Percentiles rank a stretch among this genome's conserved stretches.
Evolutionary conservation across 2,888 invertebrate species (phyloP).

Genomic region (Mesoligia furuncula): DNA sequence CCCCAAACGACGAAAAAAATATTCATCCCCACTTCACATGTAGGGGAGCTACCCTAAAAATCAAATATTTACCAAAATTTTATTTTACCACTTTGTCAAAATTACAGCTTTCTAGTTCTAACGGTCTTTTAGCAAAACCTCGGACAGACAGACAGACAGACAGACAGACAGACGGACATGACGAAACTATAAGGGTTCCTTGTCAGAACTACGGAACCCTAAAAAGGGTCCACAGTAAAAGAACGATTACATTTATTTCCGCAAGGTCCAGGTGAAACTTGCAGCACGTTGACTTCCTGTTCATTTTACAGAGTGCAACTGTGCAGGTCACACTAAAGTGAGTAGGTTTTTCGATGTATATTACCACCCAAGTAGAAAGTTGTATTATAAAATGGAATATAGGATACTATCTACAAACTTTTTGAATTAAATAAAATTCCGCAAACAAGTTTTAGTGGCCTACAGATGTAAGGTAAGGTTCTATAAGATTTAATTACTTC

Average conservation of each 20-base stretch:
- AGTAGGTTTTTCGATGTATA: background rate
- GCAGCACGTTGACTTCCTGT: constrained; percentile 2
- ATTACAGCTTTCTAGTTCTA: too few relatives aligned
- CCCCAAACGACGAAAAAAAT: too few relatives aligned
- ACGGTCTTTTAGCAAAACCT: too few relatives aligned
- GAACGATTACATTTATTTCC: background rate
- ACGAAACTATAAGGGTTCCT: too few relatives aligned
- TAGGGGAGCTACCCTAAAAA: too few relatives aligned
- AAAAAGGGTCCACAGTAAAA: background rate
- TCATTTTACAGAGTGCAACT: background rate
- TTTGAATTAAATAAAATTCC: background rate
- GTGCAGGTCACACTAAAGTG: background rate
- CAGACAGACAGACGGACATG: too few relatives aligned
- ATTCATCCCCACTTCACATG: too few relatives aligned
- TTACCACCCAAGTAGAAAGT: background rate
- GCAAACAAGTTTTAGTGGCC: background rate
- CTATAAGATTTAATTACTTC: too few relatives aligned
- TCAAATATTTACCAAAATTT: too few relatives aligned
- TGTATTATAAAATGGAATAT: background rate
- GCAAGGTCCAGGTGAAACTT: background rate
- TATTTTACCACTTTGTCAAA: too few relatives aligned
- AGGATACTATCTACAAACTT: background rate
- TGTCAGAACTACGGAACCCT: too few relatives aligned
- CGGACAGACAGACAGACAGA: too few relatives aligned
- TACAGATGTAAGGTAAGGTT: background rate